phyloP scores from a whole-genome alignment of 1,140 invertebrate species.

The Tribolium madens region DNA sequence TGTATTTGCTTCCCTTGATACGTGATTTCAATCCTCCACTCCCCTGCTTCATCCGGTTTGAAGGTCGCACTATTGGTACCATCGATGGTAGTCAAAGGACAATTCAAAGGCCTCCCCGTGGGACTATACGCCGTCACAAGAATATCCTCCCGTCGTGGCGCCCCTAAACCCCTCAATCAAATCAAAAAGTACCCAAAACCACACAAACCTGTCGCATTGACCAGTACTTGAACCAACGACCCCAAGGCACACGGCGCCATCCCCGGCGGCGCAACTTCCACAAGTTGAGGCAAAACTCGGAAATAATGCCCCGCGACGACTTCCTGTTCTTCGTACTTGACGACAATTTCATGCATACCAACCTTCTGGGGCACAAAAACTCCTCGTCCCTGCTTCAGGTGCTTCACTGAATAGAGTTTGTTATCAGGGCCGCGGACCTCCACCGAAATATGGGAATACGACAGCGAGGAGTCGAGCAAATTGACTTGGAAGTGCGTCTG shows the following conservation, averaged over 20 bases:
- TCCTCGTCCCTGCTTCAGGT: slow-evolving; percentile 80
- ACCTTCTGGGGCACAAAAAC: slow-evolving; percentile 90
- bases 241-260: slow-evolving; percentile 96
- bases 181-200: slow-evolving; percentile 33
- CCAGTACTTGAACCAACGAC: slow-evolving; percentile 94
- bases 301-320: slow-evolving; percentile 78
- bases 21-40: slow-evolving; percentile 95
- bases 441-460: slow-evolving; percentile 81
- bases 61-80: slow-evolving; percentile 94
- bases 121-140: slow-evolving; percentile 91
- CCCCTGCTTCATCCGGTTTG: slow-evolving; percentile 95
- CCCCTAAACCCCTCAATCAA: slow-evolving; percentile 72
- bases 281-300: slow-evolving; percentile 85
- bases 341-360: slow-evolving; percentile 89
- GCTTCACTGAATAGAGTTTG: slow-evolving; percentile 78
- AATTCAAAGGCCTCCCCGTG: slow-evolving; percentile 80
- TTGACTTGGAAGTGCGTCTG: slow-evolving; percentile 87
- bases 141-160: slow-evolving; percentile 83
- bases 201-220: slow-evolving; percentile 86
- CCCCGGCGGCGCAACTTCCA: slow-evolving; percentile 88
- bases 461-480: slow-evolving; percentile 81
- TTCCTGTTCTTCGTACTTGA: slow-evolving; percentile 73
- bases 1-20: slow-evolving; percentile 96
- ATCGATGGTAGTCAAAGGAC: slow-evolving; percentile 81
- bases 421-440: slow-evolving; percentile 73